Conservation (phyloP, 30 jellyfish, hydroid and myxozoan genomes). For the Nemopilema nomurai region DNA sequence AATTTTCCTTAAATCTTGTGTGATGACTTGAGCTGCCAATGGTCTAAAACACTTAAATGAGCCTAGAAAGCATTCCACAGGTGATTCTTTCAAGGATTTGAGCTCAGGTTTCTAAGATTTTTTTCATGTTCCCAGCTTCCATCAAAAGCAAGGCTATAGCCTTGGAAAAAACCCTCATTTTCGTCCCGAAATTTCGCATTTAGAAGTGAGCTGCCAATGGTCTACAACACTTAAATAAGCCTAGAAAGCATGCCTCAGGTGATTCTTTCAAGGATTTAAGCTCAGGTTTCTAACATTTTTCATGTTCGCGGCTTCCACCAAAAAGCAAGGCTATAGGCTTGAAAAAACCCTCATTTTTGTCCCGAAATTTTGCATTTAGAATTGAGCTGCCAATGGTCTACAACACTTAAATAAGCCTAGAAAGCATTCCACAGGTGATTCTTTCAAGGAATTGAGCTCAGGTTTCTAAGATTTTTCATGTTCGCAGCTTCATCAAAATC, state of each 20-base stretch:
- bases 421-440: background rate
- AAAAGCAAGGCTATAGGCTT: conserved; percentile 17
- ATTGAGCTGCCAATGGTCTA: background rate
- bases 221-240: no score
- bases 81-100: no score
- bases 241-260: no score
- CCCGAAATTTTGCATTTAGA: background rate
- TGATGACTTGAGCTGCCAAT: no score
- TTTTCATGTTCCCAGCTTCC: no score
- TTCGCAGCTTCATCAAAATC: background rate
- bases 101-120: background rate
- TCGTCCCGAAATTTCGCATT: no score
- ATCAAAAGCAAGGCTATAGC: background rate
- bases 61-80: no score
- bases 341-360: background rate
- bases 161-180: background rate
- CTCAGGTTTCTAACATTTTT: background rate
- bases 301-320: background rate
- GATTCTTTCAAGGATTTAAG: no score
- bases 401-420: background rate
- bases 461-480: background rate
- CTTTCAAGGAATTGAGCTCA: background rate
- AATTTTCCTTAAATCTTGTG: no score
- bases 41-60: no score
- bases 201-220: no score